Evolutionary conservation across 2,113 vertebrate genomes (phyloP).

Genomic region (Pterophyllum scalare): DNA sequence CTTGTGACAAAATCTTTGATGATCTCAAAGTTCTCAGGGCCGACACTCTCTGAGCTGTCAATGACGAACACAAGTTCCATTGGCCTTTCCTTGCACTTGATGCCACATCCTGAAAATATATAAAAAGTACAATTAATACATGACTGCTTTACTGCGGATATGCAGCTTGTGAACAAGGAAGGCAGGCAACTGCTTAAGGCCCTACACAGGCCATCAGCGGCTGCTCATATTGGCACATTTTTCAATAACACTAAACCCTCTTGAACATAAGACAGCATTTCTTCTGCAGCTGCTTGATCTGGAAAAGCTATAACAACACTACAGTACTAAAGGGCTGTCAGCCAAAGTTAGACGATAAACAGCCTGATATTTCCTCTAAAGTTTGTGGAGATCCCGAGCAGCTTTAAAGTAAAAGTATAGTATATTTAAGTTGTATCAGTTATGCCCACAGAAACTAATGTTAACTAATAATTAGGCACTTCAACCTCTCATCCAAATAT

Average conservation of each 20-base stretch:
- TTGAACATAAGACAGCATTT: background rate
- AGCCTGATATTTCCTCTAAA: too few relatives aligned
- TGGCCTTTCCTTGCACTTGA: conserved; percentile 93
- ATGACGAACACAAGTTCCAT: conserved; percentile 96
- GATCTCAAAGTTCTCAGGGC: conserved; percentile 92
- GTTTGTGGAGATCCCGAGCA: too few relatives aligned
- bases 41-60: conserved; percentile 93
- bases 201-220: background rate
- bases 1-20: conserved; percentile 92
- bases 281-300: background rate
- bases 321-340: background rate
- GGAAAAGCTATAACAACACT: background rate
- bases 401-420: too few relatives aligned
- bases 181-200: background rate
- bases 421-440: background rate
- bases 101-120: conserved; percentile 84
- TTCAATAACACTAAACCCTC: background rate
- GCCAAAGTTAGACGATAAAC: background rate
- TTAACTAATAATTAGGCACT: background rate
- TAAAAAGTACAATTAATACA: background rate
- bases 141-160: background rate
- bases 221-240: background rate
- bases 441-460: background rate
- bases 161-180: background rate
- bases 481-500: background rate